phyloP scores from a whole-genome alignment of 2,113 vertebrate genomes.

The Protomyctophum bolini region DNA sequence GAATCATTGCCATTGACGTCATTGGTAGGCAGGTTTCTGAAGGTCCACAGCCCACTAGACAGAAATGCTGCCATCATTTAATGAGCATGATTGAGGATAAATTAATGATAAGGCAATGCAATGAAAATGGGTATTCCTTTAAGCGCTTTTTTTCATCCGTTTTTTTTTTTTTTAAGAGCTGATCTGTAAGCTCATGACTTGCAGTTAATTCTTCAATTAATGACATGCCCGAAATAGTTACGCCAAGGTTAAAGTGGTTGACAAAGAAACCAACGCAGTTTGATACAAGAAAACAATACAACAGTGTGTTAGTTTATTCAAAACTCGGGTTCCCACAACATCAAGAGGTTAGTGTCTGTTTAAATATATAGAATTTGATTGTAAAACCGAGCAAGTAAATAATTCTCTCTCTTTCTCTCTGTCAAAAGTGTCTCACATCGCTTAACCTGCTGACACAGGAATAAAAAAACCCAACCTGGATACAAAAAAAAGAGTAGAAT shows the following conservation, averaged over 20 bases:
- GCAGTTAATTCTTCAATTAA: background rate
- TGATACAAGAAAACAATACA: constrained; percentile 16
- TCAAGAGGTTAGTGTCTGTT: background rate
- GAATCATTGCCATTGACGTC: too few relatives aligned
- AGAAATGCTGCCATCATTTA: too few relatives aligned
- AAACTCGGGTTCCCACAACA: background rate
- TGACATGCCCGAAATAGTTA: background rate
- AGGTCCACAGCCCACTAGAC: too few relatives aligned
- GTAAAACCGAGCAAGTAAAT: background rate
- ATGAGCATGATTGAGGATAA: too few relatives aligned
- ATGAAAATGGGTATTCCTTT: too few relatives aligned
- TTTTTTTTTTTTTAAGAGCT: too few relatives aligned
- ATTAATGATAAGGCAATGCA: too few relatives aligned
- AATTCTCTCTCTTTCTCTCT: background rate
- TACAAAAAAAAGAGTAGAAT: background rate
- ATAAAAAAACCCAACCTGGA: background rate
- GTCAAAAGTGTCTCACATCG: background rate
- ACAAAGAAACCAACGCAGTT: background rate
- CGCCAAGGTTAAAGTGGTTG: background rate
- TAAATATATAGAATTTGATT: background rate
- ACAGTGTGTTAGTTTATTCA: constrained; percentile 29
- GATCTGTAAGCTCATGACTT: background rate
- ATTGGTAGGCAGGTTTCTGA: too few relatives aligned
- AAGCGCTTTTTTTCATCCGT: too few relatives aligned
- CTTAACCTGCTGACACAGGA: background rate